Conservation (phyloP, 2,113 vertebrate genomes). For the Anser cygnoides region DNA sequence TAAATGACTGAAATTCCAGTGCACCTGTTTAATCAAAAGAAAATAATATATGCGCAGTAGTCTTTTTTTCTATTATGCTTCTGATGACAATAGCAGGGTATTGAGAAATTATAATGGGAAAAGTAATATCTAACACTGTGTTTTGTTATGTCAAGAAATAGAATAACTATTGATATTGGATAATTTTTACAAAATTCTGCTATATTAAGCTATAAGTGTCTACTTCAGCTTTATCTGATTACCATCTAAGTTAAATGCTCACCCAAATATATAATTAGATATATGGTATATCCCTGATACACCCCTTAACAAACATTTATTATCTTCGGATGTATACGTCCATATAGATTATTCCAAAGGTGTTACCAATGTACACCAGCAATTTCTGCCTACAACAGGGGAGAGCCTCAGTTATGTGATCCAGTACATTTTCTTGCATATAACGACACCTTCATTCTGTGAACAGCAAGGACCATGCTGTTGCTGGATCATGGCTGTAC, state of each 20-base stretch:
- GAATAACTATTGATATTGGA: not conserved
- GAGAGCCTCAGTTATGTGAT: not conserved
- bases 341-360: not conserved
- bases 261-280: not conserved
- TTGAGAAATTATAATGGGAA: conserved; percentile 47
- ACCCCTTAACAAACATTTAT: not conserved
- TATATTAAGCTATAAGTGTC: not conserved
- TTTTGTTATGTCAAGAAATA: not conserved
- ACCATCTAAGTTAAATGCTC: not conserved
- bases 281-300: not conserved
- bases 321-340: not conserved
- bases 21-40: conserved; percentile 63
- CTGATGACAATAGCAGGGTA: conserved; percentile 39
- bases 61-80: conserved; percentile 33
- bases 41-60: conserved; percentile 39
- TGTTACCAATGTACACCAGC: not conserved
- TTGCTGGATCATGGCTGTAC: not conserved
- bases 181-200: conserved; percentile 24
- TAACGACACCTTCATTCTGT: not conserved
- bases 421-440: not conserved
- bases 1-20: conserved; percentile 16
- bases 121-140: conserved; percentile 31
- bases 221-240: not conserved
- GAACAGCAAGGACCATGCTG: not conserved
- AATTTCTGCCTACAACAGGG: not conserved